A percentile compares a stretch with the other conserved stretches of the same genome.
phyloP scores from a whole-genome alignment of 2,797 vertebrate genomes.

The Tenualosa thibaudeaui region DNA sequence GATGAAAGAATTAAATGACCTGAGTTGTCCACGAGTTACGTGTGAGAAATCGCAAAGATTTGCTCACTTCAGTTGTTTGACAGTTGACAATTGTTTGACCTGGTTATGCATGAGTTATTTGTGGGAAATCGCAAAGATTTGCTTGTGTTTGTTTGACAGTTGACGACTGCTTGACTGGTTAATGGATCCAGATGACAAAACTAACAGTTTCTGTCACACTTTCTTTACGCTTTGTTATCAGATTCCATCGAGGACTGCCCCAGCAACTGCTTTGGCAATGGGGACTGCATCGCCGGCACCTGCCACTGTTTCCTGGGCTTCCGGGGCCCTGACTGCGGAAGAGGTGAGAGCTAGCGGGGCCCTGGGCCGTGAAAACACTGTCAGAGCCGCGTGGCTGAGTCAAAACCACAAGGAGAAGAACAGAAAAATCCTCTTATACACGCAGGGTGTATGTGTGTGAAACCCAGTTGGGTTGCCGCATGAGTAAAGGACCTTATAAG shows the following conservation, averaged over 20 bases:
- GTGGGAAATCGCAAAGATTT: not conserved
- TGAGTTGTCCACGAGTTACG: too few relatives aligned
- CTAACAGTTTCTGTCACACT: not conserved
- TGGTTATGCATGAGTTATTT: too few relatives aligned
- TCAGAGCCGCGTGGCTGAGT: not conserved
- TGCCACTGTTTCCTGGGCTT: constrained; percentile 97
- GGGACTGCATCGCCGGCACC: constrained; percentile 91
- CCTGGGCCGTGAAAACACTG: not conserved
- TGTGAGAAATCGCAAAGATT: not conserved
- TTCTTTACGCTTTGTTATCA: constrained; percentile 57
- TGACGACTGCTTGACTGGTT: not conserved
- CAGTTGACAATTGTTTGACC: not conserved
- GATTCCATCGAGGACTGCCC: constrained; percentile 97
- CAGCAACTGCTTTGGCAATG: constrained; percentile 97
- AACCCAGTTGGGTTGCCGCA: not conserved
- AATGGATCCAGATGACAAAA: not conserved
- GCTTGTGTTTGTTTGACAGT: too few relatives aligned
- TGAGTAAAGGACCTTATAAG: not conserved
- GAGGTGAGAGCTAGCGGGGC: constrained; percentile 77
- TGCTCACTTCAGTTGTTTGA: too few relatives aligned
- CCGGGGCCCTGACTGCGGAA: constrained; percentile 92
- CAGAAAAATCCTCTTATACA: not conserved
- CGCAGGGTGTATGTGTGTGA: not conserved
- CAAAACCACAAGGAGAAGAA: not conserved
- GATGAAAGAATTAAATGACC: not conserved